These are phyloP conservation scores for Apaloderma vittatum DNA, from an alignment of 2,113 vertebrate species.

Conservation along the genomic window DNA sequence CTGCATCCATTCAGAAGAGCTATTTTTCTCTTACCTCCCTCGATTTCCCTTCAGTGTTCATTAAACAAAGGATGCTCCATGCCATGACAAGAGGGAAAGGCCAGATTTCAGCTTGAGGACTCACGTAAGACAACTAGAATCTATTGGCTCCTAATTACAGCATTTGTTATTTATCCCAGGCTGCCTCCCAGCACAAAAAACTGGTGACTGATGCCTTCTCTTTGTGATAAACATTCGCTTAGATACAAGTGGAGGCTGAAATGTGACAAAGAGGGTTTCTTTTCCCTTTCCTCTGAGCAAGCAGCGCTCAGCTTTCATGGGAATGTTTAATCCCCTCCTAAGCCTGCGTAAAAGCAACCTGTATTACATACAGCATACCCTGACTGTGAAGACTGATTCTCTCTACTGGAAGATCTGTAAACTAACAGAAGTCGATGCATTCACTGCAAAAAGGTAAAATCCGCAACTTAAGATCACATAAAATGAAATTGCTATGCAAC, in stretches of 20 bases:
- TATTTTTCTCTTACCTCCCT: neutral
- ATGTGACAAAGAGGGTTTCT: neutral
- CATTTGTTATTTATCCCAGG: slow-evolving; percentile 15
- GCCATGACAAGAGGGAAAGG: neutral
- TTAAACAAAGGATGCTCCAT: neutral
- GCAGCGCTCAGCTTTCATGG: neutral
- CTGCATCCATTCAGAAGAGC: neutral
- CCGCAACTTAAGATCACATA: neutral
- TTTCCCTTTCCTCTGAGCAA: neutral
- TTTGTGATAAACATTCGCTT: neutral
- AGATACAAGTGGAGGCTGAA: neutral
- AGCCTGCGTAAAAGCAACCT: neutral
- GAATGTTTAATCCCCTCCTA: neutral
- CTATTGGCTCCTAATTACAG: slow-evolving; percentile 19
- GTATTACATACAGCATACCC: neutral
- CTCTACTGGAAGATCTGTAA: neutral
- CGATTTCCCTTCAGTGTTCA: neutral
- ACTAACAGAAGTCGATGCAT: neutral
- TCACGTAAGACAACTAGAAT: neutral
- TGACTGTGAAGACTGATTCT: neutral
- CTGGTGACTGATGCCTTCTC: neutral
- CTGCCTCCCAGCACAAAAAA: neutral
- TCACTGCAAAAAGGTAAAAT: neutral
- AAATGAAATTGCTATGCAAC: neutral
- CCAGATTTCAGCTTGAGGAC: slow-evolving; percentile 1